Conservation (phyloP, 1,140 invertebrate species). For the Nomia melanderi region DNA sequence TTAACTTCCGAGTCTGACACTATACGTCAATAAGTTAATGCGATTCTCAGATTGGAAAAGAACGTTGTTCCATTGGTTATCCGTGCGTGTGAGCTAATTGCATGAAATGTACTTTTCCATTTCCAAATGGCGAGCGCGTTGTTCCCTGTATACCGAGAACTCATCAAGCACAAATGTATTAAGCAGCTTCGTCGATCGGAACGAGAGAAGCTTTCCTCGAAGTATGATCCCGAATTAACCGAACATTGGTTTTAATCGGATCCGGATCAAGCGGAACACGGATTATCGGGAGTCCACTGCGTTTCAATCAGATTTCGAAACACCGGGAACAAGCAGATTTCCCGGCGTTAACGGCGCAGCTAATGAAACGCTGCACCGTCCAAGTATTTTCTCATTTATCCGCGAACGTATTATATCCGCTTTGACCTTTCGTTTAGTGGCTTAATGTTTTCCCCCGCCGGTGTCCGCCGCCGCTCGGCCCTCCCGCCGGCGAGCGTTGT, state of each 20-base stretch:
- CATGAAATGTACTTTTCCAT: too few species aligned
- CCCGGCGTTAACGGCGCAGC: neutral
- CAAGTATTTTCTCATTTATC: neutral
- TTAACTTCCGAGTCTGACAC: too few species aligned
- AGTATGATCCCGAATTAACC: neutral
- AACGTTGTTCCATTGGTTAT: too few species aligned
- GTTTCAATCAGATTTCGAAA: neutral
- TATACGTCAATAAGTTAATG: too few species aligned
- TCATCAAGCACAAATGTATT: too few species aligned
- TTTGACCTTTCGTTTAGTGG: neutral
- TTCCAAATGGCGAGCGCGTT: too few species aligned
- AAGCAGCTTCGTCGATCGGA: too few species aligned
- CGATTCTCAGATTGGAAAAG: too few species aligned
- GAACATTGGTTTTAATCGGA: neutral
- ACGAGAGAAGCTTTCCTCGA: neutral
- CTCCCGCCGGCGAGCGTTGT: too few species aligned
- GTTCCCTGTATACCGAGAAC: too few species aligned
- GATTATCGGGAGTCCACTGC: neutral
- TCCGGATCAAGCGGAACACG: neutral
- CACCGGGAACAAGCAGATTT: neutral
- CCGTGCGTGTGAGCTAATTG: too few species aligned
- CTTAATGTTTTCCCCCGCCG: slow-evolving; percentile 12
- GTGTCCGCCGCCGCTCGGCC: too few species aligned
- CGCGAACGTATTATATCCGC: neutral
- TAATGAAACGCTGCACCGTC: neutral